Conservation (phyloP, 1,140 invertebrate genomes). For the Achatina immaculata region DNA sequence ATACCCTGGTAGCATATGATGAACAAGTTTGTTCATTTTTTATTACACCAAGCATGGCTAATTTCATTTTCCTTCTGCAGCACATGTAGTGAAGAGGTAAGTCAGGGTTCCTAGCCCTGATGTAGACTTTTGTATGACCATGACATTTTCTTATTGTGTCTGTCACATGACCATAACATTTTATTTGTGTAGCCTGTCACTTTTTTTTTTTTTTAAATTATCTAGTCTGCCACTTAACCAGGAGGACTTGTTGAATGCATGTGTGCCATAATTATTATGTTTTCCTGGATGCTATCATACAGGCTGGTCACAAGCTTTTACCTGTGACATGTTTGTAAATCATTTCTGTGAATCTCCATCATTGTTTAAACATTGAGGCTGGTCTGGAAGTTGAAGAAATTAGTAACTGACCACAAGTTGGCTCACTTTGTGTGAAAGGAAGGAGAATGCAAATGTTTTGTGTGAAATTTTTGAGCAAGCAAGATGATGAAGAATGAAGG, state of each 20-base stretch:
- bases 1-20: no score
- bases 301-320: neutral
- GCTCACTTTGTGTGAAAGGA: no score
- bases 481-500: no score
- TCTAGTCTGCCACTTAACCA: neutral
- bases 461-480: no score
- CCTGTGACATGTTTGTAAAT: no score
- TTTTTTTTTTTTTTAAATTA: neutral
- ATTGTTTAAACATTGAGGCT: no score
- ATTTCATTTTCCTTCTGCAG: neutral
- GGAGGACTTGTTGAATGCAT: neutral
- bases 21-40: no score
- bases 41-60: neutral
- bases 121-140: neutral
- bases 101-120: neutral
- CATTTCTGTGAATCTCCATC: no score
- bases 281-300: neutral
- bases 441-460: no score
- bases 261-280: neutral
- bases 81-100: neutral
- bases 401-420: no score
- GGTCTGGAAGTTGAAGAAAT: no score
- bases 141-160: constrained; percentile 7
- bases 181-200: neutral
- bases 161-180: neutral